Base-by-base conservation (phyloP, 2,113 vertebrate species). In the Balaeniceps rex region DNA sequence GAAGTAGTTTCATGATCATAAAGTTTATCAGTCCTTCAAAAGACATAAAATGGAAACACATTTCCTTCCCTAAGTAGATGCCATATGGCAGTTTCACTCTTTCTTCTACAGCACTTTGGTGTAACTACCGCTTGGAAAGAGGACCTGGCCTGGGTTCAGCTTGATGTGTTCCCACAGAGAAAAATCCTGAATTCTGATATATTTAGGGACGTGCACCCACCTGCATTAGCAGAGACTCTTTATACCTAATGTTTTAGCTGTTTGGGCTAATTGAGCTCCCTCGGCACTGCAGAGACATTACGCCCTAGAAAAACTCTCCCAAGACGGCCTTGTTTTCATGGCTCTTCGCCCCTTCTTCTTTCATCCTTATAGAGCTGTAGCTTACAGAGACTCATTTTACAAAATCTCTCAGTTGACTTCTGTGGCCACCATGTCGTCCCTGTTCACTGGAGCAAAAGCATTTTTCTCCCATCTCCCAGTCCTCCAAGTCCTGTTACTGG, bases 401-500 rank as follows among this genome's bases (percentile, higher is more conserved):
- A 54, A 42, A 87, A 94, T 47, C 61, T 64, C 92, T 87, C 74
- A 18, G 12, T 4, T 94, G 93, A 76, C 70, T 85, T 65, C 42
- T 18, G 46, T 58, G 61, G 54, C 89, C 96, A 85, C 90, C 44
- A 4, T 16, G 15, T 46, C 88, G 46, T 82, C 92, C 84, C 92
- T 88, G 81, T 19, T 95, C 83, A 55, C 78, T 83, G 75, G 34
- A 92, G 85, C 80, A 92, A 25, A 78, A 71, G 18, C 42, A 10
- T 80, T 93, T 90, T 83, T n/a, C 75, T 93, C 14, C 75, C 66
- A 44, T 54, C 23, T 82, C 83, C 92, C 78, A 68, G 77, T 82
- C 81, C 93, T 96, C 85, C 75, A 93, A 66, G 82, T 66, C 87
- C 94, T 90, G 75, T 93, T 94, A 95, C 72, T 93, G 84, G 87